Evolutionary conservation across 2,113 vertebrate genomes (phyloP), one percentile per base, ranked within the genome.

Genomic region (Athene cunicularia): DNA sequence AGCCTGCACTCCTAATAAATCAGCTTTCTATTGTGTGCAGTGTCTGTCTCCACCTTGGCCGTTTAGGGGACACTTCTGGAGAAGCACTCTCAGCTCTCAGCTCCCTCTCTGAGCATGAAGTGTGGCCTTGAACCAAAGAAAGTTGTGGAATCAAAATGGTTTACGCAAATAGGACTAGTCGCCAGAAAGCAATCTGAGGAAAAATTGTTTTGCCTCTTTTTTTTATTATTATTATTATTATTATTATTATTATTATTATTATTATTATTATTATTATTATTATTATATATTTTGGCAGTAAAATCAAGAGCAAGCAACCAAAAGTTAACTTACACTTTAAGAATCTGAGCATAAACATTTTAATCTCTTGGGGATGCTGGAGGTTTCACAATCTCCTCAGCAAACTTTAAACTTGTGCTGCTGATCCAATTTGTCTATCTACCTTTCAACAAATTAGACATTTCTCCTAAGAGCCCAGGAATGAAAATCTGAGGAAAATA

Each of bases 371-470:
- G n/a, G 63, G 47, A 15, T 58, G 55, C 70, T 67, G 49, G 72
- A 92, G 52, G 47, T 81, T 95, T 96, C 92, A 81, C 90, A 93
- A 63, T 55, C 72, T 80, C 86, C 59, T 71, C 75, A 28, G 52
- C 26, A 63, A 90, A 26, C 20, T 43, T 71, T 26, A 5, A 2
- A 9, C 39, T 90, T 49, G 17, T 58, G 71, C 56, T 86, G 68
- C 43, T 66, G 80, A 53, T 58, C 43, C 83, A 14, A 39, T 84
- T 77, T 56, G 37, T 91, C 80, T 50, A 4, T n/a, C 68, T 52
- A 56, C 59, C 76, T 95, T 89, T 90, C 83, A 81, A 80, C 79
- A 71, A 83, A 77, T 90, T 12, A 59, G 8, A 59, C 75, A 67
- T 77, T 81, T 45, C 66, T 93, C 52, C 43, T 8, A n/a, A 35